Conservation (phyloP, 2,113 vertebrate species). For the Datnioides undecimradiatus region DNA sequence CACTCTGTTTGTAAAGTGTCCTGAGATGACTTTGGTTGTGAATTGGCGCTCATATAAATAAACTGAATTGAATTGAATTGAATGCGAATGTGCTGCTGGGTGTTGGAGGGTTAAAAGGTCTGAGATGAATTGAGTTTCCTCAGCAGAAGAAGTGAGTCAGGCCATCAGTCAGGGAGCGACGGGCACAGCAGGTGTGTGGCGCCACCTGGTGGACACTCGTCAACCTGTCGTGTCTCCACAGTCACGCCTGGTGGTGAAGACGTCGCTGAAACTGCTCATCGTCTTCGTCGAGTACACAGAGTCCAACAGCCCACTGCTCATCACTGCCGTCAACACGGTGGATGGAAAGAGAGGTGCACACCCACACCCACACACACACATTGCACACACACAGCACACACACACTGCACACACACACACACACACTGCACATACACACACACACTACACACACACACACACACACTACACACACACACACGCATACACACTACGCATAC, state of each 20-base stretch:
- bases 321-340: constrained; percentile 87
- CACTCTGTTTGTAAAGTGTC: too few relatives aligned
- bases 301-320: constrained; percentile 89
- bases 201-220: constrained; percentile 59
- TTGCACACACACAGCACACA: constrained; percentile 5
- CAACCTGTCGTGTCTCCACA: constrained; percentile 61
- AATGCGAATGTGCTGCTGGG: too few relatives aligned
- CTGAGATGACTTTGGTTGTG: too few relatives aligned
- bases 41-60: too few relatives aligned
- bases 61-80: too few relatives aligned
- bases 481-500: too few relatives aligned
- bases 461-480: too few relatives aligned
- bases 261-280: constrained; percentile 93
- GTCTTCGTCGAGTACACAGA: constrained; percentile 96
- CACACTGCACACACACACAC: not conserved
- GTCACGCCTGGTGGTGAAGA: constrained; percentile 97
- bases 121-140: too few relatives aligned
- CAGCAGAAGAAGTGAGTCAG: too few relatives aligned
- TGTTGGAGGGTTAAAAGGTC: too few relatives aligned
- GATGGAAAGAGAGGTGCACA: constrained; percentile 86
- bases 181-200: fast-evolving
- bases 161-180: too few relatives aligned
- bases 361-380: not conserved
- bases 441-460: too few relatives aligned
- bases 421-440: not conserved